phyloP scores from a whole-genome alignment of 2,113 vertebrate species.

The Phaethon lepturus region DNA sequence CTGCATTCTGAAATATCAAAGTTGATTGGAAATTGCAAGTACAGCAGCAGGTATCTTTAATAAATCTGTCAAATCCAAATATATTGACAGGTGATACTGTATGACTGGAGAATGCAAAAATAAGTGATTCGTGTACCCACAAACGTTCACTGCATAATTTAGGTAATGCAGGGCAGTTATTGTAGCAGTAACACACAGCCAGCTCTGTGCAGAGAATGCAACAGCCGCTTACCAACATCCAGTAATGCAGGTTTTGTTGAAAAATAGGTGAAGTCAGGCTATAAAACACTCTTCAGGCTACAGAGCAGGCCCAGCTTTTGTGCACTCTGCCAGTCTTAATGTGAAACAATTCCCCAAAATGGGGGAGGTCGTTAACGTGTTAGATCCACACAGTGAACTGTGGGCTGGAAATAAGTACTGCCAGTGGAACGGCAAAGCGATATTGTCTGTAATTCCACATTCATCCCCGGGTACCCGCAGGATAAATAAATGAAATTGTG shows the following conservation, averaged over 20 bases:
- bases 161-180: neutral
- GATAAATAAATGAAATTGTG: neutral
- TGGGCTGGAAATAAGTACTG: neutral
- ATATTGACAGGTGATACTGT: neutral
- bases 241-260: neutral
- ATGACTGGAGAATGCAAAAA: accelerated
- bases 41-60: neutral
- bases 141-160: accelerated
- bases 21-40: neutral
- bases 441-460: neutral
- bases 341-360: neutral
- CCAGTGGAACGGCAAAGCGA: neutral
- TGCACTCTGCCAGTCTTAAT: neutral
- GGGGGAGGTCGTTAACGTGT: accelerated
- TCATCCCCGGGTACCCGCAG: neutral
- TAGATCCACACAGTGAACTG: accelerated
- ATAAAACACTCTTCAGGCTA: neutral
- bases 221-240: neutral
- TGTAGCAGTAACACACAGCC: neutral
- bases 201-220: accelerated
- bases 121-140: neutral
- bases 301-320: neutral
- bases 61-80: no score
- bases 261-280: neutral
- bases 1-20: accelerated